Percentiles rank a stretch among this genome's conserved stretches.
Conservation (phyloP, 2,888 invertebrate species). For the Schizotus pectinicornis region DNA sequence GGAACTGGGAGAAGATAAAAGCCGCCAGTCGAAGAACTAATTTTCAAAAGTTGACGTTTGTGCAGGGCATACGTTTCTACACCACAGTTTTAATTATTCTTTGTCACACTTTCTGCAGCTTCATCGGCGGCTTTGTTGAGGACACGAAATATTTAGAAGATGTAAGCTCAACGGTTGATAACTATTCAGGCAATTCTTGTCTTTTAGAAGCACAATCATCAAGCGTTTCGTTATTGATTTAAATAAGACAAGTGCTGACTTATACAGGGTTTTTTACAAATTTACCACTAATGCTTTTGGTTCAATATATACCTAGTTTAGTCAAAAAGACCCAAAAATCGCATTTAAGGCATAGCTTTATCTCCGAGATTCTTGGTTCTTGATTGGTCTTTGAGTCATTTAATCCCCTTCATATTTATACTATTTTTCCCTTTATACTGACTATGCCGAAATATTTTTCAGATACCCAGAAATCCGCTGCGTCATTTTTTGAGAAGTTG, state of each 20-base stretch:
- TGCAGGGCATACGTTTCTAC: conserved; percentile 42
- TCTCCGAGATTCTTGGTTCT: too few relatives aligned
- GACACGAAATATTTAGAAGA: conserved; percentile 21
- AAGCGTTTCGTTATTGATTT: too few relatives aligned
- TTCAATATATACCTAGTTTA: too few relatives aligned
- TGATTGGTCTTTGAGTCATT: too few relatives aligned
- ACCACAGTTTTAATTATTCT: conserved; percentile 39
- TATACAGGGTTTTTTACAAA: too few relatives aligned
- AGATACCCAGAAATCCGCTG: conserved; percentile 23
- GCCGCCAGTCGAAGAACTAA: conserved; percentile 24
- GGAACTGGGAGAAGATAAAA: conserved; percentile 34
- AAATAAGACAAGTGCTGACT: too few relatives aligned
- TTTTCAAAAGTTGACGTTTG: conserved; percentile 36
- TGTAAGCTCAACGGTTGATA: conserved; percentile 2
- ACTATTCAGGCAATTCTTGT: too few relatives aligned
- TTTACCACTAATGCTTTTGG: too few relatives aligned
- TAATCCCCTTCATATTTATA: background rate
- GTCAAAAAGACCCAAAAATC: too few relatives aligned
- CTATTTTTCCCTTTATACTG: too few relatives aligned
- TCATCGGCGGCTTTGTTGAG: conserved; percentile 32
- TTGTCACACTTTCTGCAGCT: conserved; percentile 38
- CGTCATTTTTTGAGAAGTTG: conserved; percentile 28
- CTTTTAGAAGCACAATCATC: too few relatives aligned
- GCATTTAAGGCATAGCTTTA: too few relatives aligned
- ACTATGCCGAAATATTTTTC: background rate